Evolutionary conservation across 1,140 invertebrate genomes (phyloP).

Genomic region (Trichoplusia ni): DNA sequence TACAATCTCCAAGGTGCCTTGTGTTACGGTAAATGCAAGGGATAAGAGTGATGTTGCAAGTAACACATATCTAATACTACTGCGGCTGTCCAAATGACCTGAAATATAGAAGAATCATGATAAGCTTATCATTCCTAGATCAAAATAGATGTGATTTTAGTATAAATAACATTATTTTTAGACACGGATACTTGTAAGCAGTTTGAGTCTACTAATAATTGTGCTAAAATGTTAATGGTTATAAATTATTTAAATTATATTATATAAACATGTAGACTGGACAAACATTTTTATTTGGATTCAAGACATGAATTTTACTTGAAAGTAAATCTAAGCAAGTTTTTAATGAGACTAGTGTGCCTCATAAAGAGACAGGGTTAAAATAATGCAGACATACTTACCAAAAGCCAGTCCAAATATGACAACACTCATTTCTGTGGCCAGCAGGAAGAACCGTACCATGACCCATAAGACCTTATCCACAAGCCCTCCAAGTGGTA

Average conservation of each 20-base stretch:
- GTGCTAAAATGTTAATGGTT: too few species aligned
- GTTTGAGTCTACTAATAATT: too few species aligned
- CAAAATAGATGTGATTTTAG: too few species aligned
- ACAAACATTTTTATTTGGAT: too few species aligned
- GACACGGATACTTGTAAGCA: too few species aligned
- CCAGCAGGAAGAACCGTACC: conserved; percentile 90
- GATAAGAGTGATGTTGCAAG: conserved; percentile 89
- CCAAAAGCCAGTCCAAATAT: conserved; percentile 93
- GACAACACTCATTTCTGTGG: conserved; percentile 92
- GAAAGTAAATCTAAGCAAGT: too few species aligned
- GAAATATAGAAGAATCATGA: conserved; percentile 46
- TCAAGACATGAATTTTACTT: too few species aligned
- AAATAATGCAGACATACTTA: conserved; percentile 82
- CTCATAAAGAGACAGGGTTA: background rate
- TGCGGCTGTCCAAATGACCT: conserved; percentile 91
- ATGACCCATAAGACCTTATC: conserved; percentile 92
- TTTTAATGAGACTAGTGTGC: background rate
- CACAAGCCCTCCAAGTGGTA: conserved; percentile 85
- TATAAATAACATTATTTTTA: too few species aligned
- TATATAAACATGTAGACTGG: too few species aligned
- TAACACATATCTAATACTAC: conserved; percentile 90
- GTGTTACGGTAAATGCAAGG: conserved; percentile 88
- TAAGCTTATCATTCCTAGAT: too few species aligned
- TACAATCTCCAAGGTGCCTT: conserved; percentile 88
- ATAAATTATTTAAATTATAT: too few species aligned